Evolutionary conservation across 2,113 vertebrate species (phyloP).

Genomic region (Rhodinocichla rosea): DNA sequence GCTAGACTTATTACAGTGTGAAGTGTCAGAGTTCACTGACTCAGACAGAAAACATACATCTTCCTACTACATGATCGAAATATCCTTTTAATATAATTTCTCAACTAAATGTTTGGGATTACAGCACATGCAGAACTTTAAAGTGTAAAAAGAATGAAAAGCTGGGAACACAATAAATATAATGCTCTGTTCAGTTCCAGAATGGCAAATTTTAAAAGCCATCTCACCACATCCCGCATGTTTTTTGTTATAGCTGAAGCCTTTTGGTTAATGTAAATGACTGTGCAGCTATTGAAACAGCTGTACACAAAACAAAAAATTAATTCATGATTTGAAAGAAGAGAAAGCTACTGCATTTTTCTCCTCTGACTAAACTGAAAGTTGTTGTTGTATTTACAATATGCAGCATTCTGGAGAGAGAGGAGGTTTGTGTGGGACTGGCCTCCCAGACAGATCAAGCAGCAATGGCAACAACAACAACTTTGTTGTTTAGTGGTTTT

Average conservation of each 20-base stretch:
- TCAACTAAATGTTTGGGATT: background rate
- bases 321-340: conserved; percentile 31
- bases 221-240: background rate
- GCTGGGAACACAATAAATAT: background rate
- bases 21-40: background rate
- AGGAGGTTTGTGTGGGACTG: conserved; percentile 58
- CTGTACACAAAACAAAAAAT: conserved; percentile 5
- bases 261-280: background rate
- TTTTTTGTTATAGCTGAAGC: background rate
- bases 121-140: background rate
- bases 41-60: background rate
- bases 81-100: background rate
- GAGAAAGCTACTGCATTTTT: conserved; percentile 56
- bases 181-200: background rate
- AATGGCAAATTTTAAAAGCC: background rate
- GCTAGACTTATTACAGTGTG: background rate
- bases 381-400: conserved; percentile 57
- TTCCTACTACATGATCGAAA: background rate
- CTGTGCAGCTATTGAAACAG: conserved; percentile 16
- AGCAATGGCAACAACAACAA: conserved; percentile 57
- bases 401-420: conserved; percentile 38
- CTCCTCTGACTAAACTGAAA: conserved; percentile 47
- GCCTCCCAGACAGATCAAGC: conserved; percentile 65
- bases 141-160: background rate
- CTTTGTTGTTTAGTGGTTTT: conserved; percentile 58